These are phyloP conservation scores for Phocoena sinus DNA, from an alignment of 2,113 vertebrate genomes.

Conservation along the genomic window DNA sequence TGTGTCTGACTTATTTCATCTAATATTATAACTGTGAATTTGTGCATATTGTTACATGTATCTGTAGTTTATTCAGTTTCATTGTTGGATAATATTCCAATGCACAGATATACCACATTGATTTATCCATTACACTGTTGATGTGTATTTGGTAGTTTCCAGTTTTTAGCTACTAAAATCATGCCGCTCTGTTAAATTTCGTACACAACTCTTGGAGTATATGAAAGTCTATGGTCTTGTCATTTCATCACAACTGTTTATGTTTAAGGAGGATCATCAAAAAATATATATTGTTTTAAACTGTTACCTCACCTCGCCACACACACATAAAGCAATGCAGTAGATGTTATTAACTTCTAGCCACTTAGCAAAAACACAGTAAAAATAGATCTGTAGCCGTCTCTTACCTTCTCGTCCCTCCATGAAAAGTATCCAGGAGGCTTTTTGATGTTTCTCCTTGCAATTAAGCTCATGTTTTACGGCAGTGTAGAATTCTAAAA, in stretches of 20 bases:
- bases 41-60: not conserved
- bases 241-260: not conserved
- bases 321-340: not conserved
- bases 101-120: not conserved
- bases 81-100: not conserved
- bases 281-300: not conserved
- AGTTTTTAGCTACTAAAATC: not conserved
- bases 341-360: not conserved
- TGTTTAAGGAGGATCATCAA: not conserved
- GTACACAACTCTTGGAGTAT: not conserved
- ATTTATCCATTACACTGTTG: not conserved
- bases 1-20: not conserved
- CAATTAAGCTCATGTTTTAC: not conserved
- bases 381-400: not conserved
- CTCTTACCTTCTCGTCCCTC: not conserved
- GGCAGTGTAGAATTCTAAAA: not conserved
- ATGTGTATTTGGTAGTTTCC: not conserved
- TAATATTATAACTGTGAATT: not conserved
- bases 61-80: not conserved
- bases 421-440: not conserved
- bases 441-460: not conserved
- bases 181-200: not conserved
- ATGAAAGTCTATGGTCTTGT: not conserved
- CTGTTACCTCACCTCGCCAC: not conserved
- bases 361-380: not conserved